Conservation (phyloP, 1,140 invertebrate genomes). For the Temnothorax nylanderi region DNA sequence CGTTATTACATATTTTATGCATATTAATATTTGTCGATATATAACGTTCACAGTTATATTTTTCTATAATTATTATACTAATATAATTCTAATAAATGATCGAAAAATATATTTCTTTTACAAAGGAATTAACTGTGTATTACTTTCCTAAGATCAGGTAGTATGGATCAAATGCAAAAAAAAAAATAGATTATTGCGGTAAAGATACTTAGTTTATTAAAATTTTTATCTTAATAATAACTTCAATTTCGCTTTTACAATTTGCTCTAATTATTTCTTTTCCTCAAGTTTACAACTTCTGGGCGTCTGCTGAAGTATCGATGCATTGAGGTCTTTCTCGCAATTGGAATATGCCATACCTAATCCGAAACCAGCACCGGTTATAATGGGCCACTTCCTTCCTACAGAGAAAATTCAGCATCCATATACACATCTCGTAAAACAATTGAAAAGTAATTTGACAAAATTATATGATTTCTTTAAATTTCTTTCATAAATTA, state of each 20-base stretch:
- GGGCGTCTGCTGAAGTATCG: conserved; percentile 67
- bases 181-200: neutral
- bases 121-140: neutral
- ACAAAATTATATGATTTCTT: neutral
- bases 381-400: conserved; percentile 90
- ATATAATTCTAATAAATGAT: neutral
- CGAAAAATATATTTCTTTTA: conserved; percentile 39
- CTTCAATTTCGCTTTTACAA: conserved; percentile 45
- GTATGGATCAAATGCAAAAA: neutral
- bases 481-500: neutral
- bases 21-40: conserved; percentile 18
- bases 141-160: neutral
- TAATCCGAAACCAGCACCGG: conserved; percentile 90
- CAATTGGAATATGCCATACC: conserved; percentile 92
- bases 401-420: conserved; percentile 81
- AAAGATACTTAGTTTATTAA: conserved; percentile 32
- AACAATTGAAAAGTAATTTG: neutral
- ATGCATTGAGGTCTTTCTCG: conserved; percentile 88
- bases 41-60: conserved; percentile 25
- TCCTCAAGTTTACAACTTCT: conserved; percentile 54
- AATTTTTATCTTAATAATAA: conserved; percentile 38
- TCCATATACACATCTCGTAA: neutral
- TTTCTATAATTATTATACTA: conserved; percentile 44
- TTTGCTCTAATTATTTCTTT: conserved; percentile 55
- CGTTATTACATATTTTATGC: neutral